These are phyloP conservation scores for Pantherophis vulpinus DNA, from an alignment of 2,797 vertebrate genomes.

Conservation along the genomic window DNA sequence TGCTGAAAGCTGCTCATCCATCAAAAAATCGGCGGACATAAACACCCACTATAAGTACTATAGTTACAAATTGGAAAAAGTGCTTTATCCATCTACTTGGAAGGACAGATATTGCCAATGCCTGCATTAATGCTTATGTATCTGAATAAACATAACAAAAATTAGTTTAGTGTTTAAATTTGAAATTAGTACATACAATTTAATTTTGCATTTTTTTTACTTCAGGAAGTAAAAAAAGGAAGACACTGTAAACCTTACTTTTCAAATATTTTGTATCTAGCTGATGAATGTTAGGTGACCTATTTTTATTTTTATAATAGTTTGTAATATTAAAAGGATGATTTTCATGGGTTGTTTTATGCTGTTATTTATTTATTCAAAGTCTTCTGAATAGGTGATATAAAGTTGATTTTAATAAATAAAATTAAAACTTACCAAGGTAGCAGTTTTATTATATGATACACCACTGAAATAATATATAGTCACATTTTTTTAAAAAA, in stretches of 20 bases:
- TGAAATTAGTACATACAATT: neutral
- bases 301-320: neutral
- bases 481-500: neutral
- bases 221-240: neutral
- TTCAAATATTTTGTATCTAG: neutral
- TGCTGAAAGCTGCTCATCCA: constrained; percentile 17
- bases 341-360: neutral
- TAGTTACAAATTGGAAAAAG: neutral
- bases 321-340: neutral
- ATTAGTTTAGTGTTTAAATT: neutral
- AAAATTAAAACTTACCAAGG: neutral
- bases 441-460: neutral
- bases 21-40: neutral
- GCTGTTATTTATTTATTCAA: neutral
- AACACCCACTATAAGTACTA: neutral
- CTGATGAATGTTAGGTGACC: neutral
- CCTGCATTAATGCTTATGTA: neutral
- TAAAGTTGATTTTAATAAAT: neutral
- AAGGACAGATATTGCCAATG: neutral
- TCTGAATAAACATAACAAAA: neutral
- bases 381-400: neutral
- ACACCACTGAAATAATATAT: neutral
- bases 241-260: neutral
- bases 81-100: neutral
- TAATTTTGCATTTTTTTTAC: neutral